Base-by-base conservation (phyloP, 2,797 vertebrate species). In the Mormyrops attenuatus region DNA sequence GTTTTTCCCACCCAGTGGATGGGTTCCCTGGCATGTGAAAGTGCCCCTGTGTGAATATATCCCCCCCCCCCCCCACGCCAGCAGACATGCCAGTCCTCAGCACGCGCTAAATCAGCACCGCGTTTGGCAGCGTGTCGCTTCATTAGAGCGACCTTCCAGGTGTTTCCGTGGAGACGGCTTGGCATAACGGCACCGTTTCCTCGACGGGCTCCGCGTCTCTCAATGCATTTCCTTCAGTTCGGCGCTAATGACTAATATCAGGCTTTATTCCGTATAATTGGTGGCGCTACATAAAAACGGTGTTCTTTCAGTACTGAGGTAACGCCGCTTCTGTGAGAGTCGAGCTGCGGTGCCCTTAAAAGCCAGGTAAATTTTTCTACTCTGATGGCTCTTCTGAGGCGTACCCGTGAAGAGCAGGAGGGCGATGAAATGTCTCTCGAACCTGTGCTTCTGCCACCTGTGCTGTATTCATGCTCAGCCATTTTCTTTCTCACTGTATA, bases 161-260 rank as follows among this genome's bases (percentile, higher is more conserved):
- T 15, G 93, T 95, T 91, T 91, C 94, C 93, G 93, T 94, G 94
- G 93, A 82, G 91, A 95, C 89, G 89, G 91, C 92, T 90, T 49
- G 26, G 82, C 55, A 41, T 77, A 94, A 77, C 90, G 92, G 93
- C 93, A 91, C 57, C 88, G 91, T 92, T 60, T 90, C 91, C 90
- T 93, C 92, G 90, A 93, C 90, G 92, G 93, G 93, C 92, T 93
- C 89, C 69, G 34, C 22, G 9, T 53, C 52, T 88, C 53, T n/a
- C 55, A 22, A 44, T 47, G 57, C 55, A 55, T 89, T 85, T 11
- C 5, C 8, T n/a, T 85, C 20, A 15, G 49, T 15, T 87, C 13
- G 1, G 13, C 1, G 26, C 17, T 7, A 11, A 85, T 50, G 80
- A 11, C 8, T 13, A 50, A 50, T 85, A 50, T 85, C 41, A 85